phyloP scores from a whole-genome alignment of 2,113 vertebrate genomes.

The Bostrychus sinensis region DNA sequence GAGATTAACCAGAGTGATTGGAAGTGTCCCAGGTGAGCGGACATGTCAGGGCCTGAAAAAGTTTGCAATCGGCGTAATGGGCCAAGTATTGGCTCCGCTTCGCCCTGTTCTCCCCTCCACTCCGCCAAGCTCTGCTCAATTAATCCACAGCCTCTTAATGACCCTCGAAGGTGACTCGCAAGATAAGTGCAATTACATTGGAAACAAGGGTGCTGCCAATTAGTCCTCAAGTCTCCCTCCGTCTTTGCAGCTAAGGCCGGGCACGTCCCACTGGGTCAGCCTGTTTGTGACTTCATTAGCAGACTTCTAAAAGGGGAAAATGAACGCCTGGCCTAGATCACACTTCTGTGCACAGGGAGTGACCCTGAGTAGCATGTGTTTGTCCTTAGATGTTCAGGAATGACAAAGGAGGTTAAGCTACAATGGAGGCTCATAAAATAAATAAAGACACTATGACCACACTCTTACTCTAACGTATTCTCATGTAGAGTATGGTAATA shows the following conservation, averaged over 20 bases:
- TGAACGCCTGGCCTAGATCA: slow-evolving; percentile 67
- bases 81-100: slow-evolving; percentile 67
- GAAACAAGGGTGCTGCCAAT: slow-evolving; percentile 81
- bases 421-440: neutral
- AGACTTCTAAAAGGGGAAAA: slow-evolving; percentile 76
- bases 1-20: slow-evolving; percentile 71
- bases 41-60: slow-evolving; percentile 60
- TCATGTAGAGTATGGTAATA: too few species aligned
- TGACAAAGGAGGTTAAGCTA: slow-evolving; percentile 11
- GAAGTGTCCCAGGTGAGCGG: slow-evolving; percentile 66
- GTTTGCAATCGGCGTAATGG: slow-evolving; percentile 74
- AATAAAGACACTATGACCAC: neutral
- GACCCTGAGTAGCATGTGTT: slow-evolving; percentile 46
- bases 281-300: slow-evolving; percentile 83
- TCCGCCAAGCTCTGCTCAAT: slow-evolving; percentile 75
- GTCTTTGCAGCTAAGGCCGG: slow-evolving; percentile 59
- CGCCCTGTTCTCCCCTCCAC: slow-evolving; percentile 55
- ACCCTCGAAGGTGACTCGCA: slow-evolving; percentile 83
- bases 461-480: too few species aligned
- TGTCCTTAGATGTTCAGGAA: slow-evolving; percentile 52
- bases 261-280: slow-evolving; percentile 69
- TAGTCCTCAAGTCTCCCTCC: slow-evolving; percentile 75
- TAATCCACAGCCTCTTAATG: slow-evolving; percentile 81
- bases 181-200: slow-evolving; percentile 83
- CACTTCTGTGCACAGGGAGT: slow-evolving; percentile 58